These are phyloP conservation scores for Lycocerus yunnanus DNA, from an alignment of 2,888 invertebrate species.

Conservation along the genomic window DNA sequence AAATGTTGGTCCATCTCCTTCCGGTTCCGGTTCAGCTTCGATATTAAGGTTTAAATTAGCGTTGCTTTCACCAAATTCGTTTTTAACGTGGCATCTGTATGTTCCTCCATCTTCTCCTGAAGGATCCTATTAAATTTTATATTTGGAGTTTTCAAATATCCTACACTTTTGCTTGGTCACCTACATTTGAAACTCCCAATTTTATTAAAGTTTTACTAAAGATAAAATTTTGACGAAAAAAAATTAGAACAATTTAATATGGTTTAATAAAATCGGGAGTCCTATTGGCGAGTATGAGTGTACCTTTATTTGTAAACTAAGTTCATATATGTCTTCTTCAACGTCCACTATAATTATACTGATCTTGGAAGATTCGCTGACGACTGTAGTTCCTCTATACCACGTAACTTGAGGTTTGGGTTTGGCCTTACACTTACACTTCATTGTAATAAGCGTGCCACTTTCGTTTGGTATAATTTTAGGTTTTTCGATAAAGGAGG, in stretches of 20 bases:
- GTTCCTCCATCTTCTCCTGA: conserved; percentile 81
- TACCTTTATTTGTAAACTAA: conserved; percentile 82
- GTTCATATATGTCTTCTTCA: conserved; percentile 85
- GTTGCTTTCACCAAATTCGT: conserved; percentile 95
- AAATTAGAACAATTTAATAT: background rate
- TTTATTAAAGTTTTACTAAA: background rate
- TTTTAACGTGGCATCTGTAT: conserved; percentile 93
- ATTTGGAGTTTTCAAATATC: conserved; percentile 1
- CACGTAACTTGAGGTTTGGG: conserved; percentile 94
- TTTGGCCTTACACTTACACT: conserved; percentile 93
- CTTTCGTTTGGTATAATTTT: conserved; percentile 98
- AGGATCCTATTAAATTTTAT: conserved; percentile 66
- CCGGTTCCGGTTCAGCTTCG: conserved; percentile 93
- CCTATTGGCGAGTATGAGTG: background rate
- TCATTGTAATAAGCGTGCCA: conserved; percentile 96
- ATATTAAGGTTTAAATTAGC: conserved; percentile 96
- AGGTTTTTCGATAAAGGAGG: conserved; percentile 97
- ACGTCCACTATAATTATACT: conserved; percentile 76
- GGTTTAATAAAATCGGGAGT: conserved; percentile 6
- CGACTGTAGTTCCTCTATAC: conserved; percentile 88
- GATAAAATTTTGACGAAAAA: background rate
- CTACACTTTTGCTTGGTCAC: background rate
- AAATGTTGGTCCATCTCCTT: conserved; percentile 94
- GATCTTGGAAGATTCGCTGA: conserved; percentile 84
- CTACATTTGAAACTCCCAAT: background rate